Percentiles rank a stretch among this genome's conserved stretches.
Conservation (phyloP, 2,797 vertebrate species). For the Bucorvus abyssinicus region DNA sequence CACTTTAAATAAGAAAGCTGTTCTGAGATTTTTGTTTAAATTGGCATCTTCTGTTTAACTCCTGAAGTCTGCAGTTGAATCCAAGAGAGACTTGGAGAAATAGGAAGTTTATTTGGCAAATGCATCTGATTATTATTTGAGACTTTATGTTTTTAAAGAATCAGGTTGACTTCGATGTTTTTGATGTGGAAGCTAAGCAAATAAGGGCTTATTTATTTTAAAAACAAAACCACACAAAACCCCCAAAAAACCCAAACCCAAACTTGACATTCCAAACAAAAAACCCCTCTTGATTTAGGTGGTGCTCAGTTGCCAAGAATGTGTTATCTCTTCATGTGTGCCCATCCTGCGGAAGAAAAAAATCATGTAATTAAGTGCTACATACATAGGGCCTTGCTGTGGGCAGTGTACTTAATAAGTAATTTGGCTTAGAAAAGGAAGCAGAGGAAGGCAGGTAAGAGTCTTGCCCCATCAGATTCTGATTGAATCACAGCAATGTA, state of each 20-base stretch:
- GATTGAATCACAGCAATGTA: conserved; percentile 38
- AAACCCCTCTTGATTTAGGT: neutral
- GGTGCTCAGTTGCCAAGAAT: neutral
- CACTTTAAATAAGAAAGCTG: neutral
- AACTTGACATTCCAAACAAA: neutral
- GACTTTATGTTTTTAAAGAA: neutral
- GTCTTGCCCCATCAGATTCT: conserved; percentile 6
- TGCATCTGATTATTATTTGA: neutral
- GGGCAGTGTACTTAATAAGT: conserved; percentile 4
- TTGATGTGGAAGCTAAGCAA: neutral
- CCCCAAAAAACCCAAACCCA: neutral
- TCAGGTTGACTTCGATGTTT: neutral
- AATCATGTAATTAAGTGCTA: neutral
- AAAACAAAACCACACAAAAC: neutral
- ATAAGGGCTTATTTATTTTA: neutral
- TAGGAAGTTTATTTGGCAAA: neutral
- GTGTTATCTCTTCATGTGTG: neutral
- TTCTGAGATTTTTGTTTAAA: neutral
- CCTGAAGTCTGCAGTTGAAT: neutral
- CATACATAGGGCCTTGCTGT: neutral
- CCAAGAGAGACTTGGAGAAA: neutral
- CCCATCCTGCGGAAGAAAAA: neutral
- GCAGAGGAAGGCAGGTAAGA: conserved; percentile 12
- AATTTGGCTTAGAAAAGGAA: conserved; percentile 30
- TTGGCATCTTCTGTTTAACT: neutral